Evolutionary conservation across 2,888 invertebrate species (phyloP).

Genomic region (Athrips mouffetella): DNA sequence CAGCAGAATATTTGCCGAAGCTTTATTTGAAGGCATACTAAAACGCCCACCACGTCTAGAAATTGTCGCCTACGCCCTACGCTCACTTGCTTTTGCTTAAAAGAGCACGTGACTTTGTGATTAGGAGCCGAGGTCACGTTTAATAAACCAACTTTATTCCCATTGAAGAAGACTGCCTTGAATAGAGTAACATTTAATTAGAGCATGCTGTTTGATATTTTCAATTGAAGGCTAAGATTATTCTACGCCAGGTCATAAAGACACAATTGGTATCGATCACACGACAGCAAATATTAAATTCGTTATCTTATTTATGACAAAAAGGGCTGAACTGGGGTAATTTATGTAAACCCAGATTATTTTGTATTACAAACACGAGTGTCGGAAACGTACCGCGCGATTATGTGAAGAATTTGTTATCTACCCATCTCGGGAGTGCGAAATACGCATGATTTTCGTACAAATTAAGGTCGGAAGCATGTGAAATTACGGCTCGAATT

Average conservation of each 20-base stretch:
- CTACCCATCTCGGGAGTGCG: conserved; percentile 9
- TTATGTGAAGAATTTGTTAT: conserved; percentile 33
- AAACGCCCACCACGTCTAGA: not conserved
- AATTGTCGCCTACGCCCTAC: not conserved
- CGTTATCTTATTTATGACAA: conserved; percentile 31
- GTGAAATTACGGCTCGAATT: conserved; percentile 6
- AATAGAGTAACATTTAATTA: not conserved
- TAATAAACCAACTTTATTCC: not conserved
- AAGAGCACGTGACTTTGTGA: not conserved
- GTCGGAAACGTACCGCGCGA: conserved; percentile 26
- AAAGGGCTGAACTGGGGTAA: conserved; percentile 32
- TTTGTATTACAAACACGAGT: conserved; percentile 25
- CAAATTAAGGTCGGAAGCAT: conserved; percentile 10
- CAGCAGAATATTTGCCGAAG: not conserved
- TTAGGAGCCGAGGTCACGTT: not conserved
- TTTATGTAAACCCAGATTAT: conserved; percentile 35
- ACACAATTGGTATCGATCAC: no score
- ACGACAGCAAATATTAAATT: conserved; percentile 37
- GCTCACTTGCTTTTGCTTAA: not conserved
- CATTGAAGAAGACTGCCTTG: conserved; percentile 5
- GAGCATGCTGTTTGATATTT: not conserved
- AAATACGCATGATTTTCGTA: conserved; percentile 16
- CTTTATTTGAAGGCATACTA: not conserved
- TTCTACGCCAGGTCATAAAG: no score
- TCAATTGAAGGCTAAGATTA: not conserved